Evolutionary conservation across 2,113 vertebrate species (phyloP).

Genomic region (Cyprinodon variegatus): DNA sequence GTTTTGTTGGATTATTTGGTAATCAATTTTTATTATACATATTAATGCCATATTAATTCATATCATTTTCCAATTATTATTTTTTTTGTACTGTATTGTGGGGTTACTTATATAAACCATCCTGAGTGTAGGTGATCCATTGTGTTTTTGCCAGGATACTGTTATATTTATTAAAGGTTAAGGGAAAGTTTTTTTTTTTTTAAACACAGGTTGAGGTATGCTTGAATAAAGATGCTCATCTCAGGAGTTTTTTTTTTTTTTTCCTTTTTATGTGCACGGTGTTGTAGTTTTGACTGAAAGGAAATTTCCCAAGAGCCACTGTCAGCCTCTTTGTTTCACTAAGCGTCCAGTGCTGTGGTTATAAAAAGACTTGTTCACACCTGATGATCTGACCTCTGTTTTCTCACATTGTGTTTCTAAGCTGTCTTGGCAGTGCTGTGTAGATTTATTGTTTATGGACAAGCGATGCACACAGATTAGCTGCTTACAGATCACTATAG

Average conservation of each 20-base stretch:
- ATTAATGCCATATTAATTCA: neutral
- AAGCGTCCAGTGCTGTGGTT: conserved; percentile 57
- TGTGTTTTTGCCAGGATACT: conserved; percentile 22
- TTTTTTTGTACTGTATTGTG: neutral
- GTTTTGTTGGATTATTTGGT: conserved; percentile 21
- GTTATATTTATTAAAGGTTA: conserved; percentile 29
- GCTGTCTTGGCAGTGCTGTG: conserved; percentile 39
- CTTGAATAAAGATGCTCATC: conserved; percentile 44
- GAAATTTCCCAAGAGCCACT: conserved; percentile 32
- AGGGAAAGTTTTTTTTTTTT: neutral
- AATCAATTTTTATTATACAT: conserved; percentile 6
- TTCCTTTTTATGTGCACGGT: conserved; percentile 24
- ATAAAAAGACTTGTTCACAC: conserved; percentile 37
- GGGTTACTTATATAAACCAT: conserved; percentile 5
- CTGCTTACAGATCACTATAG: conserved; percentile 47
- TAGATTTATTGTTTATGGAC: conserved; percentile 39
- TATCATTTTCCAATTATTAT: neutral
- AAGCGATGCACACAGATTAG: conserved; percentile 47
- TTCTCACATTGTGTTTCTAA: conserved; percentile 32
- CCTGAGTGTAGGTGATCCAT: conserved; percentile 23
- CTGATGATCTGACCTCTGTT: conserved; percentile 24
- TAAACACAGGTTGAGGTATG: conserved; percentile 27
- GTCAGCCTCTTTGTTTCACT: conserved; percentile 51
- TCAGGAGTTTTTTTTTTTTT: conserved; percentile 57
- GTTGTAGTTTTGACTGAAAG: conserved; percentile 37